These are phyloP conservation scores for Turdus rufiventris DNA, from an alignment of 2,113 vertebrate genomes.

Conservation along the genomic window DNA sequence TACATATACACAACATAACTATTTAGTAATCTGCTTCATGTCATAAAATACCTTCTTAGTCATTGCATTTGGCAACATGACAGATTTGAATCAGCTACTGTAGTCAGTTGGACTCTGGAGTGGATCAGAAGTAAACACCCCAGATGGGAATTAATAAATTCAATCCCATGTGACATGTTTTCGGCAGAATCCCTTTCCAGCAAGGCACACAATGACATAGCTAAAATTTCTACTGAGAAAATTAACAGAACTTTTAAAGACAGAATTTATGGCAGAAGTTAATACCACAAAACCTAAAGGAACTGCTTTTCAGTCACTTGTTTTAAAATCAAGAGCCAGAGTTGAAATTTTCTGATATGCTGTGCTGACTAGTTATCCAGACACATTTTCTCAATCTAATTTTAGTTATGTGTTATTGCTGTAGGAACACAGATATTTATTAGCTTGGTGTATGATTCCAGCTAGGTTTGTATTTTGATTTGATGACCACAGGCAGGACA, in stretches of 20 bases:
- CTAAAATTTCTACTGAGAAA: neutral
- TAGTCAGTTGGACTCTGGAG: neutral
- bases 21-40: neutral
- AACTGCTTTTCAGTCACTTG: neutral
- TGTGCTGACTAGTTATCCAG: neutral
- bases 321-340: neutral
- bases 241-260: neutral
- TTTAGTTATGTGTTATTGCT: neutral
- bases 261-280: neutral
- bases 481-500: neutral
- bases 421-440: neutral
- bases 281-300: neutral
- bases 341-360: neutral
- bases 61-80: conserved; percentile 5
- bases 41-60: conserved; percentile 1
- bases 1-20: neutral
- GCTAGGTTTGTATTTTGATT: neutral
- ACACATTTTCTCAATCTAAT: neutral
- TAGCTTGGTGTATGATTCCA: neutral
- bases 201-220: neutral
- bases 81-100: conserved; percentile 2
- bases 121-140: neutral
- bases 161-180: neutral
- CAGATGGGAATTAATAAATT: neutral
- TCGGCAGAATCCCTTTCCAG: neutral